These are phyloP conservation scores for Ascidia mentula DNA, from an alignment of 23 tunicate genomes.

Conservation along the genomic window DNA sequence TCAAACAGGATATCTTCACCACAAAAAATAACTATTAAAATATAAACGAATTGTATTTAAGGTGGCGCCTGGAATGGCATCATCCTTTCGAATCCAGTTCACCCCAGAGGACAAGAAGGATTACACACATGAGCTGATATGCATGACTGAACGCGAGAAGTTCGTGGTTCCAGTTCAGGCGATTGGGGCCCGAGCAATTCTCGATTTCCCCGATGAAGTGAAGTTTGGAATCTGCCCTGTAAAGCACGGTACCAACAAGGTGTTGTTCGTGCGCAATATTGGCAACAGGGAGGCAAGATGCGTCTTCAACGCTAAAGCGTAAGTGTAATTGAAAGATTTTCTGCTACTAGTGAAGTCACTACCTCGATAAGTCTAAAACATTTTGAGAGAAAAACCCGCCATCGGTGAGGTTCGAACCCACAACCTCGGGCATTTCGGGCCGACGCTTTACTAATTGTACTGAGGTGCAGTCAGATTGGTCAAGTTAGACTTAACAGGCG, in stretches of 20 bases:
- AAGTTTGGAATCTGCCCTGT: constrained; percentile 88
- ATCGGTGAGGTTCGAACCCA: no score
- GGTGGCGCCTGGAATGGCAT: constrained; percentile 99
- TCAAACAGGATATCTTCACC: no score
- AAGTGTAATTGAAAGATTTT: constrained; percentile 4
- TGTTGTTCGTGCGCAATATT: constrained; percentile 87
- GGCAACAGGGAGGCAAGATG: constrained; percentile 88
- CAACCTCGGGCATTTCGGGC: no score
- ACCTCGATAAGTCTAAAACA: no score
- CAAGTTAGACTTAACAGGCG: no score
- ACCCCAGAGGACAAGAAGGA: constrained; percentile 95
- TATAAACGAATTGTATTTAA: no score
- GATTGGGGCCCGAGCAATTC: constrained; percentile 88
- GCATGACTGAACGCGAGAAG: constrained; percentile 97
- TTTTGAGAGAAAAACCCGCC: no score
- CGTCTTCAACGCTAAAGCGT: constrained; percentile 54
- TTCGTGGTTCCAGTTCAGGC: constrained; percentile 81
- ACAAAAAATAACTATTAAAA: no score
- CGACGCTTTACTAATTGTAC: no score
- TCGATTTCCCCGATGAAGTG: constrained; percentile 92
- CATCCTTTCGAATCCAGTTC: constrained; percentile 73
- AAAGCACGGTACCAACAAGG: constrained; percentile 66
- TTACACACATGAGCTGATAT: constrained; percentile 86
- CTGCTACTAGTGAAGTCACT: not conserved
- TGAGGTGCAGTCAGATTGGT: no score